Evolutionary conservation across 2,113 vertebrate species (phyloP).

Genomic region (Ornithorhynchus anatinus): DNA sequence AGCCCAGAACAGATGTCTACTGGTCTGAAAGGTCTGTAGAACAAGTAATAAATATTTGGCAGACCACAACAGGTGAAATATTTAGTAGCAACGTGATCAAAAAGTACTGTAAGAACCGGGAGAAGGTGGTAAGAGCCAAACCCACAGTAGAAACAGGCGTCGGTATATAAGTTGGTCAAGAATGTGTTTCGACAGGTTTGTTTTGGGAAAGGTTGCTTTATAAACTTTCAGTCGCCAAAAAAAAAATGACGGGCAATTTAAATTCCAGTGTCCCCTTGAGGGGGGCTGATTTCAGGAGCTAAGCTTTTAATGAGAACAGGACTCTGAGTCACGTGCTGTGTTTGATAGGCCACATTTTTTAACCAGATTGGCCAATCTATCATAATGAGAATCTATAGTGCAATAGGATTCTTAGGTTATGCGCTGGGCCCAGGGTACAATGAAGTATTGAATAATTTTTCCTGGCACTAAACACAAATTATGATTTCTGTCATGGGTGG

Average conservation of each 20-base stretch:
- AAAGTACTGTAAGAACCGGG: slow-evolving; percentile 23
- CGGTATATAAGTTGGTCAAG: not conserved
- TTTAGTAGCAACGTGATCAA: not conserved
- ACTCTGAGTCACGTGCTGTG: not conserved
- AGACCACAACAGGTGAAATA: not conserved
- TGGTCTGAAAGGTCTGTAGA: not conserved
- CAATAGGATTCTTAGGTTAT: not conserved
- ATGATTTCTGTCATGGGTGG: slow-evolving; percentile 19
- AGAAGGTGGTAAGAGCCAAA: not conserved
- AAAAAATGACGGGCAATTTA: slow-evolving; percentile 13
- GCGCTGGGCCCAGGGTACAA: not conserved
- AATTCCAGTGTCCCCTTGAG: not conserved
- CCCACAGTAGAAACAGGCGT: not conserved
- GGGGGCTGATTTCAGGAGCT: slow-evolving; percentile 5
- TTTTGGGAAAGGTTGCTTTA: not conserved
- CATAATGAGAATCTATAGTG: slow-evolving; percentile 9
- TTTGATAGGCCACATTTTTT: not conserved
- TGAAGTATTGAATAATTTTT: slow-evolving; percentile 18
- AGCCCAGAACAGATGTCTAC: not conserved
- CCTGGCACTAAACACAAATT: slow-evolving; percentile 3
- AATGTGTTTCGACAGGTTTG: not conserved
- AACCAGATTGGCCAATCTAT: not conserved
- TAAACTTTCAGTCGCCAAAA: not conserved
- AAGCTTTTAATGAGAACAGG: slow-evolving; percentile 4
- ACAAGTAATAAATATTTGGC: not conserved